A percentile compares a stretch with the other conserved stretches of the same genome.
Conservation (phyloP, 2,797 vertebrate species). For the Leucoraja ocellata region DNA sequence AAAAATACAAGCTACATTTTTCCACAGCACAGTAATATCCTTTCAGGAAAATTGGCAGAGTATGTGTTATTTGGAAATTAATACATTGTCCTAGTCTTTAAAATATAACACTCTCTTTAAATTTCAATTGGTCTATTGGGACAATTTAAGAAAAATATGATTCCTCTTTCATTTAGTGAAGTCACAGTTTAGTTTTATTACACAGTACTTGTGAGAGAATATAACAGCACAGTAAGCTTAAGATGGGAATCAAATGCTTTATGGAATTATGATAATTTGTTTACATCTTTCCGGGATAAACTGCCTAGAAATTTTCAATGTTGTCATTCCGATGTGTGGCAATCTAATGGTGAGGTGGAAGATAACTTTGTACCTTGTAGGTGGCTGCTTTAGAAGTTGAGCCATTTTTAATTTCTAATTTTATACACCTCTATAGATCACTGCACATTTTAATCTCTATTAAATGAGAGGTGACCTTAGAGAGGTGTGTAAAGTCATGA, state of each 20-base stretch:
- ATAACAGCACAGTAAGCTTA: background rate
- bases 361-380: background rate
- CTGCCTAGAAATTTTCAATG: background rate
- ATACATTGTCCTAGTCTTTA: background rate
- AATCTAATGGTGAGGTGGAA: background rate
- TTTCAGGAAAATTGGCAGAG: background rate
- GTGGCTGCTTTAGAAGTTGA: background rate
- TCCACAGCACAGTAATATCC: background rate
- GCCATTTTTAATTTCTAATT: background rate
- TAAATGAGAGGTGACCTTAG: no score
- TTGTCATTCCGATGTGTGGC: background rate
- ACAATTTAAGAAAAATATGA: background rate
- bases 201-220: background rate
- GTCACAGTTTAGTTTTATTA: background rate
- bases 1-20: background rate
- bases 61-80: background rate
- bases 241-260: background rate
- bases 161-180: background rate
- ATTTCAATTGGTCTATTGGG: constrained; percentile 5
- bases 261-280: background rate
- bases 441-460: no score
- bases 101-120: background rate
- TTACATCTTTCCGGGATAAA: background rate
- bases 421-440: background rate
- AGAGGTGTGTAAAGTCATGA: no score